A percentile compares a stretch with the other conserved stretches of the same genome.
Conservation (phyloP, 2,797 vertebrate species). For the Microchirus variegatus region DNA sequence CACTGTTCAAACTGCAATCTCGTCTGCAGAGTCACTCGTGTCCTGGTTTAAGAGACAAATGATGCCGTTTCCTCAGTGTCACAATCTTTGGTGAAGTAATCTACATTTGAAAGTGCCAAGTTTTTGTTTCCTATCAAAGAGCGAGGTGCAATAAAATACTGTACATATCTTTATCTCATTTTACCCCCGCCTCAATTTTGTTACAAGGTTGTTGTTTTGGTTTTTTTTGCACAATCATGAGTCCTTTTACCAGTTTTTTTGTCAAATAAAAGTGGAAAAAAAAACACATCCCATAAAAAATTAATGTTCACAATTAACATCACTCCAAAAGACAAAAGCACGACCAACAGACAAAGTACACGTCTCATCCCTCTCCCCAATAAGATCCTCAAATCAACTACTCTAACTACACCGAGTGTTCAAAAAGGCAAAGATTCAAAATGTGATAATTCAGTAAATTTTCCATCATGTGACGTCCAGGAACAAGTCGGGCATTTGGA, state of each 20-base stretch:
- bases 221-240: conserved; percentile 86
- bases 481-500: conserved; percentile 82
- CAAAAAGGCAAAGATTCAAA: conserved; percentile 82
- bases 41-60: conserved; percentile 86
- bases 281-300: conserved; percentile 74
- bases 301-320: conserved; percentile 82
- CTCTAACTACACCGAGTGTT: conserved; percentile 88
- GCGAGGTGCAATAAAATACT: conserved; percentile 85
- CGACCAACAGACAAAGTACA: conserved; percentile 61
- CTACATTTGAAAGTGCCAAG: conserved; percentile 92
- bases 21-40: conserved; percentile 88
- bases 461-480: conserved; percentile 89
- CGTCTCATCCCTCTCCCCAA: conserved; percentile 38
- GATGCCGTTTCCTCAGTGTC: conserved; percentile 67
- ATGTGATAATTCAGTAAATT: conserved; percentile 89
- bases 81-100: conserved; percentile 97
- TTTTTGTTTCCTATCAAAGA: conserved; percentile 88
- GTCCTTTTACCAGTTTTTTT: conserved; percentile 82
- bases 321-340: conserved; percentile 76
- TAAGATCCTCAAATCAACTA: conserved; percentile 80
- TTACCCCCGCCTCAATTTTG: conserved; percentile 76
- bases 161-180: conserved; percentile 68
- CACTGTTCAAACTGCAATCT: conserved; percentile 93
- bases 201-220: conserved; percentile 84
- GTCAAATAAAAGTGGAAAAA: conserved; percentile 80